Evolutionary conservation across 2,797 vertebrate genomes (phyloP), one percentile per base, ranked within the genome.

Genomic region (Tapera naevia): DNA sequence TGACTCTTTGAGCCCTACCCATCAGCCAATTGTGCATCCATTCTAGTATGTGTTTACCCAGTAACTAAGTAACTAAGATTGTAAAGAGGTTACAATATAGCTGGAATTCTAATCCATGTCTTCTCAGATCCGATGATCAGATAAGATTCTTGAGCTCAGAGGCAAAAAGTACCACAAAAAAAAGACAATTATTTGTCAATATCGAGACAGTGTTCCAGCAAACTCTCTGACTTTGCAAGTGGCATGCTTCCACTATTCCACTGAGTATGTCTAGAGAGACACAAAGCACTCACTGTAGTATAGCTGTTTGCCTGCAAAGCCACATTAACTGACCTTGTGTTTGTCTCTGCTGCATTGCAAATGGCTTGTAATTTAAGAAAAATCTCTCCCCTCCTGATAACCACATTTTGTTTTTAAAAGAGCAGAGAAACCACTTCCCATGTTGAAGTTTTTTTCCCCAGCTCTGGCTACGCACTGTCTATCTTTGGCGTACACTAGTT

Each of bases 291-390:
- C 21, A 4, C 17, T 45, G 3, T 7, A 41, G 23, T 69, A 1
- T 0, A 83, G 51, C 3, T 1, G 4, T 69, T 48, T 75, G 15
- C 15, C 43, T 3, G 0, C 14, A 53, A 57, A 80, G 9, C 4
- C 23, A 25, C 45, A 35, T 75, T 78, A 62, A 46, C 12, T 28
- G 9, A 16, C n/a, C 0, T 0, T 25, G 4, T 32, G 25, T n/a
- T 79, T 94, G 13, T 23, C 48, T 67, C n/a, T 91, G 33, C 5
- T 5, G 0, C 19, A 9, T 32, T 41, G 32, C 9, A 76, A 85
- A 60, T 32, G 17, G 4, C 13, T 79, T 37, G 7, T 15, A 69
- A 21, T 9, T 84, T 74, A 19, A 66, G 51, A 73, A 37, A 72
- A 46, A 24, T 25, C 3, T 27, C 9, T 53, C 14, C 91, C 6